Evolutionary conservation across 2,113 vertebrate genomes (phyloP).

Genomic region (Hiodon alosoides): DNA sequence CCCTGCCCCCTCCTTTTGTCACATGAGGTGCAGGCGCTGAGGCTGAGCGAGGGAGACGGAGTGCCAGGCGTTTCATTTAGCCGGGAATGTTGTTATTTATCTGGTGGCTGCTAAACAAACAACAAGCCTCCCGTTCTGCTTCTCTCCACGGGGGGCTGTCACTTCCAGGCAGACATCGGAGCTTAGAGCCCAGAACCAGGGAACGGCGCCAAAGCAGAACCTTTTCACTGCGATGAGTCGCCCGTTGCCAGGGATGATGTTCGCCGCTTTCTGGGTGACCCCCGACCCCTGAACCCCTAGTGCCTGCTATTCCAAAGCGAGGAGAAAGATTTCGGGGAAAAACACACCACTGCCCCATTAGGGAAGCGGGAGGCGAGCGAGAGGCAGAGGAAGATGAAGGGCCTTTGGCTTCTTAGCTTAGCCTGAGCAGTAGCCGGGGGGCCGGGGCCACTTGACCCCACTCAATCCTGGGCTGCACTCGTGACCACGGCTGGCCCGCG

Average conservation of each 20-base stretch:
- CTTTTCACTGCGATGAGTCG: neutral
- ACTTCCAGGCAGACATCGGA: slow-evolving; percentile 46
- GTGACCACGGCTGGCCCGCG: slow-evolving; percentile 45
- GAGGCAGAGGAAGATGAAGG: slow-evolving; percentile 40
- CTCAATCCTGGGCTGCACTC: slow-evolving; percentile 19
- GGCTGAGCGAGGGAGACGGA: slow-evolving; percentile 24
- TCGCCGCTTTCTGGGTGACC: neutral
- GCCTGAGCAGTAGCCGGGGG: neutral
- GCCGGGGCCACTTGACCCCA: slow-evolving; percentile 30
- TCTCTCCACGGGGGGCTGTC: slow-evolving; percentile 58
- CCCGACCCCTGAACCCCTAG: neutral
- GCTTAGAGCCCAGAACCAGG: slow-evolving; percentile 32
- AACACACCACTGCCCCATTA: too few relatives aligned
- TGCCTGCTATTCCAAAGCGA: too few relatives aligned
- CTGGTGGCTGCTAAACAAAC: slow-evolving; percentile 57
- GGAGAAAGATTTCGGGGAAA: too few relatives aligned
- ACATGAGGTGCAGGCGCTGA: slow-evolving; percentile 25
- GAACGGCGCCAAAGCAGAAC: neutral
- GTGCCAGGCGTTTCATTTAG: slow-evolving; percentile 43
- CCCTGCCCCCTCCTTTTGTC: neutral
- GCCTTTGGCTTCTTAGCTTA: slow-evolving; percentile 41
- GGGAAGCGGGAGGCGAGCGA: slow-evolving; percentile 11
- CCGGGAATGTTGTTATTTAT: slow-evolving; percentile 59
- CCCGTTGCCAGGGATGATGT: neutral
- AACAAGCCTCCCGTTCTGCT: slow-evolving; percentile 51